phyloP scores from a whole-genome alignment of 2,113 vertebrate genomes.

The Planiliza haematocheilus region DNA sequence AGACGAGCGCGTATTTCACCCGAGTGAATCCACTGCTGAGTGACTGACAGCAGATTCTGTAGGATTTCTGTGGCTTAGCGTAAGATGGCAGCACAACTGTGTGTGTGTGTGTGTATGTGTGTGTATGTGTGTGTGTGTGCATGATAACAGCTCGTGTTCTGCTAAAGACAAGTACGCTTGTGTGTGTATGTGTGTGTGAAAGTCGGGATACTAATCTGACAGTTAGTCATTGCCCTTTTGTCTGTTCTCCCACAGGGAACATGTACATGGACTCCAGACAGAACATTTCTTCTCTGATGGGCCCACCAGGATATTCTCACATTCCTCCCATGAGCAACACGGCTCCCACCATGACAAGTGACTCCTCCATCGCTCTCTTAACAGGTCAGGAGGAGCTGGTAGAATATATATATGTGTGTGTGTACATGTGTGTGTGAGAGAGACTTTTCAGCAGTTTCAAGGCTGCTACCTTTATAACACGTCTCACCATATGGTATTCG shows the following conservation, averaged over 20 bases:
- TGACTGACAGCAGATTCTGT: slow-evolving; percentile 32
- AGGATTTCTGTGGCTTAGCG: slow-evolving; percentile 35
- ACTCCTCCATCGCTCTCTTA: slow-evolving; percentile 44
- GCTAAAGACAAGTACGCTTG: slow-evolving; percentile 12
- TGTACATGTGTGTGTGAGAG: too few species aligned
- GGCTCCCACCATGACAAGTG: slow-evolving; percentile 85
- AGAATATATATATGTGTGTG: not conserved
- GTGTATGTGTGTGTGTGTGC: slow-evolving; percentile 10
- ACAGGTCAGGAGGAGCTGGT: slow-evolving; percentile 24
- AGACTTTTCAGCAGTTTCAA: not conserved
- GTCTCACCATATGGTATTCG: not conserved
- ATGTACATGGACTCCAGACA: slow-evolving; percentile 90
- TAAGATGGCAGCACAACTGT: slow-evolving; percentile 33
- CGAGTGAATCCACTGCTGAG: slow-evolving; percentile 15
- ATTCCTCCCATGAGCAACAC: slow-evolving; percentile 86
- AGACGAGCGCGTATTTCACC: slow-evolving; percentile 23
- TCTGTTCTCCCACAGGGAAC: slow-evolving; percentile 82
- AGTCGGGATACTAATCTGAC: slow-evolving; percentile 47
- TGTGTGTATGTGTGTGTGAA: slow-evolving; percentile 46
- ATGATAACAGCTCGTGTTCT: slow-evolving; percentile 28
- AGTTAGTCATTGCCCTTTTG: slow-evolving; percentile 62
- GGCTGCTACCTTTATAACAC: not conserved
- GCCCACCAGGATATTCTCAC: slow-evolving; percentile 88
- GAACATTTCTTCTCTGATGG: slow-evolving; percentile 89
- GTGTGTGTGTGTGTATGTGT: not conserved